These are phyloP conservation scores for Pseudoatta argentina DNA, from an alignment of 1,140 invertebrate species.

Conservation along the genomic window DNA sequence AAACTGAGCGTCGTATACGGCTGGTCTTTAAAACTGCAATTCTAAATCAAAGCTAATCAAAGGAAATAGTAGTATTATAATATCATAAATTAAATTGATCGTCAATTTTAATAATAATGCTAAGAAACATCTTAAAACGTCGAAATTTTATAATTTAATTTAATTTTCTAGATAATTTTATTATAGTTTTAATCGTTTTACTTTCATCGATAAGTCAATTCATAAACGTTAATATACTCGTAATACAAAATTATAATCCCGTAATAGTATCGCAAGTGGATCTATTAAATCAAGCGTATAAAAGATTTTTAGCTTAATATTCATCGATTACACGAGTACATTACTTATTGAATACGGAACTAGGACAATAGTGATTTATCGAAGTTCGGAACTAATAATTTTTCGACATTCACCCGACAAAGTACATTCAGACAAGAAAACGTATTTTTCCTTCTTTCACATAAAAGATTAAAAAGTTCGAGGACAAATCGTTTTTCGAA, in stretches of 20 bases:
- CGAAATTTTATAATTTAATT: slow-evolving; percentile 15
- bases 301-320: slow-evolving; percentile 16
- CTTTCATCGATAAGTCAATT: not conserved
- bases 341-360: not conserved
- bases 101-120: too few species aligned
- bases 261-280: not conserved
- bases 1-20: too few species aligned
- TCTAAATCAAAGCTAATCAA: too few species aligned
- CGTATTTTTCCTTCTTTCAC: not conserved
- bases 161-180: not conserved
- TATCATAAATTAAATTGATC: too few species aligned
- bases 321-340: slow-evolving; percentile 21
- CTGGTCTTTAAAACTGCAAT: too few species aligned
- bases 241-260: not conserved
- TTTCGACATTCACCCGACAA: not conserved
- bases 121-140: too few species aligned
- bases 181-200: not conserved
- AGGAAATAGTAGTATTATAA: too few species aligned
- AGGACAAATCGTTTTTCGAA: not conserved
- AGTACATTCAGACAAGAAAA: not conserved
- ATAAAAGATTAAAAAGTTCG: slow-evolving; percentile 19
- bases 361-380: slow-evolving; percentile 2
- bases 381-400: slow-evolving; percentile 22
- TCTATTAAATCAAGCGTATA: slow-evolving; percentile 2
- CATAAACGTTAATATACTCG: not conserved